Base-by-base conservation (phyloP, 2,888 invertebrate species). In the Tipula confusa region DNA sequence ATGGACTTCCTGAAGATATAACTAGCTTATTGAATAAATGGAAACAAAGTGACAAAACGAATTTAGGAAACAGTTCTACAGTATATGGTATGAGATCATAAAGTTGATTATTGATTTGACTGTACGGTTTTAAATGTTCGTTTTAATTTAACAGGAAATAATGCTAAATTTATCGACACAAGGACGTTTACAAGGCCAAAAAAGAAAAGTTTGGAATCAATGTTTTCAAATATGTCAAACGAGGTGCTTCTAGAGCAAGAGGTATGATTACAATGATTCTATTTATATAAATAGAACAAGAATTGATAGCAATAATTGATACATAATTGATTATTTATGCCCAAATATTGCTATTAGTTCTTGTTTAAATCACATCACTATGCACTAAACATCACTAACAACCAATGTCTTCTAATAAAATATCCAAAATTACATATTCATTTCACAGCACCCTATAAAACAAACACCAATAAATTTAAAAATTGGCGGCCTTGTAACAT, bases 151-250 rank as follows among this genome's bases (percentile, higher is more conserved):
- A 64, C 64, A 64, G 64, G 64, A 64, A 64, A 64, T 24, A 64
- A 64, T 2, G 64, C 82, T 11, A 82, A 82, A 18, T 83, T 15
- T 48, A 85, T 88, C 84, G 89, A 89, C 85, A 88, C 89, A 83
- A 88, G 89, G 87, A 89, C 89, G 84, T 89, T 89, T 84, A 89
- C 89, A 84, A 87, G 89, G 83, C 88, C 89, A 18, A 89, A 89
- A 85, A 87, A 88, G 84, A 88, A 88, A 86, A 88, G 87, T 86
- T 86, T 88, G 85, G 89, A 89, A 83, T 84, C 86, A 43, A 83
- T 29, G 29, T 80, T 80, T 29, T 80, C 29, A 80, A 80, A 80
- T n/a, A 29, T 80, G 31, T 29, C 29, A 29, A 80, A 31, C 29
- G 80, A 80, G 1, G 29, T 31, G 29, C 29, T 80, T 1, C 5